These are phyloP conservation scores for Beris chalybata DNA, from an alignment of 2,888 invertebrate genomes.

Conservation along the genomic window DNA sequence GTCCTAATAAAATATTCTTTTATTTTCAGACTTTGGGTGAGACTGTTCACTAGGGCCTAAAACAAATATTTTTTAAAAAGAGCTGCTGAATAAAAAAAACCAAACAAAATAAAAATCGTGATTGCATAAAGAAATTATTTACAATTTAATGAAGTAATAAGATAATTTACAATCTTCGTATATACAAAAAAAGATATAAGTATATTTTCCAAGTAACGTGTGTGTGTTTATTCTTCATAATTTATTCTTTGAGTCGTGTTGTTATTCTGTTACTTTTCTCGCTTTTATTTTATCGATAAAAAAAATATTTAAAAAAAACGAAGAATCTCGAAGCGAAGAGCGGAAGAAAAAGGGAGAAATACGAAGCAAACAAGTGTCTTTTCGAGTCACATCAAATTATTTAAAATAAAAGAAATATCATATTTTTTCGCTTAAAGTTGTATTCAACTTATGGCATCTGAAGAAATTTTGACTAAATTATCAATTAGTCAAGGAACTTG, in stretches of 20 bases:
- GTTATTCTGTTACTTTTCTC: slow-evolving; percentile 31
- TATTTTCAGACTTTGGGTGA: slow-evolving; percentile 48
- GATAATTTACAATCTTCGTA: slow-evolving; percentile 28
- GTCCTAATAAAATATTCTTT: slow-evolving; percentile 23
- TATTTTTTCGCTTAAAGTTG: slow-evolving; percentile 26
- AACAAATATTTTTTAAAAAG: slow-evolving; percentile 39
- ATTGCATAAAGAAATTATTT: slow-evolving; percentile 35
- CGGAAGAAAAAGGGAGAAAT: not conserved
- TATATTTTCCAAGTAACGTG: slow-evolving; percentile 37
- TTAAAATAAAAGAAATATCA: slow-evolving; percentile 10
- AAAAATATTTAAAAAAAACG: not conserved
- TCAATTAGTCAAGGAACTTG: slow-evolving; percentile 22
- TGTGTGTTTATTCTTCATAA: slow-evolving; percentile 33
- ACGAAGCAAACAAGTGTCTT: slow-evolving; percentile 15
- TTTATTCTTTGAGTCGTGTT: slow-evolving; percentile 38
- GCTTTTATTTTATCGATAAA: slow-evolving; percentile 13
- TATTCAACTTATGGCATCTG: slow-evolving; percentile 46
- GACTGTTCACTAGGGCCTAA: slow-evolving; percentile 48
- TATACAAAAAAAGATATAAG: slow-evolving; percentile 17
- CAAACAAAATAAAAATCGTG: slow-evolving; percentile 34
- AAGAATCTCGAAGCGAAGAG: not conserved
- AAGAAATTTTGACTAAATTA: slow-evolving; percentile 42
- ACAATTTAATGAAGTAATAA: slow-evolving; percentile 31
- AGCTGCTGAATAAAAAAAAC: slow-evolving; percentile 39
- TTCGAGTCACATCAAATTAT: slow-evolving; percentile 17